These are phyloP conservation scores for Trialeurodes vaporariorum DNA, from an alignment of 1,140 invertebrate genomes.

Conservation along the genomic window DNA sequence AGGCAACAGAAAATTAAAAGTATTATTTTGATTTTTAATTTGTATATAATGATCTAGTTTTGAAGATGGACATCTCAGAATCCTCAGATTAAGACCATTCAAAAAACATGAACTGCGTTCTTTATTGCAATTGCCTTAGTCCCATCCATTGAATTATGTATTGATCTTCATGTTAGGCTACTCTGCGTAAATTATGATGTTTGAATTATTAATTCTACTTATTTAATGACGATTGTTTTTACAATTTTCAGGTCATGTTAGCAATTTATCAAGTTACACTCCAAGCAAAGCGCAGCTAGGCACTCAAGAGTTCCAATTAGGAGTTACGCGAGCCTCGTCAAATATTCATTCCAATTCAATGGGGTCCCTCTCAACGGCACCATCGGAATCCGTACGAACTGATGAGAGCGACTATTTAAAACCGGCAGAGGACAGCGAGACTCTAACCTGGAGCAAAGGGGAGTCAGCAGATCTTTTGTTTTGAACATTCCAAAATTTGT, in stretches of 20 bases:
- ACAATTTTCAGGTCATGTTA: constrained; percentile 32
- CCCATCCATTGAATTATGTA: too few species aligned
- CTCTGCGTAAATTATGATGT: too few species aligned
- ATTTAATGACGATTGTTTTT: too few species aligned
- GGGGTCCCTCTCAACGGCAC: constrained; percentile 10
- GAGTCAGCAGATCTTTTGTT: constrained; percentile 51
- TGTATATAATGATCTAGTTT: too few species aligned
- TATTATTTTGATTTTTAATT: too few species aligned
- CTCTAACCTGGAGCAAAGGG: constrained; percentile 47
- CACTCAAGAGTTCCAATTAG: constrained; percentile 44
- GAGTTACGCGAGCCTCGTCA: constrained; percentile 40
- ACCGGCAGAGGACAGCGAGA: constrained; percentile 41
- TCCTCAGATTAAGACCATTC: too few species aligned
- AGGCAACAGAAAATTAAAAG: too few species aligned
- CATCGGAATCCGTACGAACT: constrained; percentile 18
- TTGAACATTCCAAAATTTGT: constrained; percentile 26
- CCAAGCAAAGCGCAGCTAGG: constrained; percentile 45
- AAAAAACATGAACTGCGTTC: too few species aligned
- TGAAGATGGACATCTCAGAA: too few species aligned
- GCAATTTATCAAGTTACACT: constrained; percentile 45
- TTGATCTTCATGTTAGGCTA: too few species aligned
- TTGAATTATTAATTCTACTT: too few species aligned
- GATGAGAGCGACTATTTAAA: constrained; percentile 41
- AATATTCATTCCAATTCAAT: constrained; percentile 20
- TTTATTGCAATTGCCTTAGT: too few species aligned